Evolutionary conservation across 2,888 invertebrate species (phyloP).

Genomic region (Tipula unca): DNA sequence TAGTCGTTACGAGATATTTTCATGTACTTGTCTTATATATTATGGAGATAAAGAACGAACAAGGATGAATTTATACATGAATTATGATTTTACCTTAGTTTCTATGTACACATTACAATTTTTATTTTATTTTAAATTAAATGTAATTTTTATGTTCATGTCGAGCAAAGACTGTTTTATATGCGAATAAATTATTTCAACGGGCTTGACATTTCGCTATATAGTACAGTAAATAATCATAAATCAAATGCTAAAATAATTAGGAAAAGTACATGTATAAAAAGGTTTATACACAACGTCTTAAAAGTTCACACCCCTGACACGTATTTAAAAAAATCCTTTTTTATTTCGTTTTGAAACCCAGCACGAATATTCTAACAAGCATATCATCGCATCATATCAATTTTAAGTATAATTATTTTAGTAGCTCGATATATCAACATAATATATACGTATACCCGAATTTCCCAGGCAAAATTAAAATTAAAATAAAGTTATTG

Average conservation of each 20-base stretch:
- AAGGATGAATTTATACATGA: neutral
- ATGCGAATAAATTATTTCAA: neutral
- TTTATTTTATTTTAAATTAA: neutral
- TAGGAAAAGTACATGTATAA: neutral
- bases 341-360: neutral
- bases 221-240: neutral
- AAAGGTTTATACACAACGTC: no score
- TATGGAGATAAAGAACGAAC: neutral
- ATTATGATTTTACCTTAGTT: neutral
- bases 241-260: neutral
- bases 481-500: no score
- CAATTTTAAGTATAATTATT: neutral
- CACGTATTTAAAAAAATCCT: neutral
- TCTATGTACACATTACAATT: neutral
- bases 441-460: no score
- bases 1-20: neutral
- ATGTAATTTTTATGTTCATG: neutral
- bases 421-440: no score
- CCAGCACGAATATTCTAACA: neutral
- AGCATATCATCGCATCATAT: neutral
- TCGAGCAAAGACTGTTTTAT: neutral
- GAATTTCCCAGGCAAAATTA: no score
- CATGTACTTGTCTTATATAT: neutral
- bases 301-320: no score
- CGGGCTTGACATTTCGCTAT: neutral